Base-by-base conservation (phyloP, 2,888 invertebrate genomes). In the Trissoscelio sp. region DNA sequence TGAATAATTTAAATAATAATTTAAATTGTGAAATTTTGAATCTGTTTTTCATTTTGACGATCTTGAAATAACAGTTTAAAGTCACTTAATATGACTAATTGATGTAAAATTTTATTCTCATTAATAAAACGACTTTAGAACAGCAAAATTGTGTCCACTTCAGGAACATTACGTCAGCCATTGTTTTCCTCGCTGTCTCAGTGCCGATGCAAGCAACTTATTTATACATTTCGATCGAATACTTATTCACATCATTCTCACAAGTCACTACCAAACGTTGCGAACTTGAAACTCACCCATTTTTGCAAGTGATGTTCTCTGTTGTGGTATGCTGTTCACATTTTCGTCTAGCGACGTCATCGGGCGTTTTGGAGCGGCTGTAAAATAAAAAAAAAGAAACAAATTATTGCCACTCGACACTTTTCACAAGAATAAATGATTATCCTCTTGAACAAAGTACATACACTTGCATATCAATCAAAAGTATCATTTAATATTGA, bases 261-360 rank as follows among this genome's bases (percentile, higher is more conserved):
- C 53, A 6, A 16, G 62, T 69, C 69, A 20, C 20, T 37, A 20
- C 22, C 11, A 16, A 44, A 1, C 7, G 1, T 18, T 18, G 34
- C 37, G 9, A 55, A 28, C 20, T 34, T 20, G 28, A 28, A 67
- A 73, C 81, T 79, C 55, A 81, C 83, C 88, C 79, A 85, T 64
- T 83, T 85, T 85, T 83, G 85, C 83, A 62, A 70, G 82, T 74
- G 83, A 79, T 75, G 85, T 83, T 79, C 83, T 85, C 48, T 85
- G 83, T 75, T 81, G 85, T 72, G 86, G 85, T 82, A 89, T 85
- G 83, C 88, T 89, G 85, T 90, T 91, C 67, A 91, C 90, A 87
- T 91, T 91, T 83, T 91, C 90, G 84, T 91, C 91, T 62, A 90
- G 87, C 83, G 90, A 88, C 86, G 88, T 89, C 91, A 91, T 91